A percentile compares a stretch with the other conserved stretches of the same genome.
Conservation (phyloP, 2,888 invertebrate species). For the Cephus pulcher region DNA sequence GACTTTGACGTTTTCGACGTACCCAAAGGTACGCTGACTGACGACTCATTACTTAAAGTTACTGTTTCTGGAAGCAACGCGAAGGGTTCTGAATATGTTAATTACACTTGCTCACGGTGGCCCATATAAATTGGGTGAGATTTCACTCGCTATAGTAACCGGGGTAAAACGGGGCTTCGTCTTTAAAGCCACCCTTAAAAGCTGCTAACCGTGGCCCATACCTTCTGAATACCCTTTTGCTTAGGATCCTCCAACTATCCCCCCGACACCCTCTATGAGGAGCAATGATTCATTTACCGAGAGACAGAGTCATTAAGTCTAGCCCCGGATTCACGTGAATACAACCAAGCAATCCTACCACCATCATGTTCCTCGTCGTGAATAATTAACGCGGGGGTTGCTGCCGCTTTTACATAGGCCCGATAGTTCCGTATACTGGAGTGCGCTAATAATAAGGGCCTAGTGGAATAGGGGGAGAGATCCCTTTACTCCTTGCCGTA, state of each 20-base stretch:
- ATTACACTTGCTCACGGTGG: slow-evolving; percentile 19
- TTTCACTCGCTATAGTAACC: slow-evolving; percentile 5
- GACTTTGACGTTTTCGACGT: slow-evolving; percentile 4
- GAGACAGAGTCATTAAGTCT: not conserved
- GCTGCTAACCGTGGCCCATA: not conserved
- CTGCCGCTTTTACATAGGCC: not conserved
- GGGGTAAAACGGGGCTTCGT: not conserved
- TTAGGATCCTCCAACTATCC: not conserved
- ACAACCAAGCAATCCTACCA: not conserved
- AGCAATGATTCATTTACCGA: not conserved
- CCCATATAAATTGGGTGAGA: slow-evolving; percentile 22
- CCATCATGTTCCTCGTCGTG: not conserved
- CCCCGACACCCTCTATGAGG: not conserved
- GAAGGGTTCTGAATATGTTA: slow-evolving; percentile 16
- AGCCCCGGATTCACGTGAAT: not conserved
- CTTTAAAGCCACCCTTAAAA: not conserved
- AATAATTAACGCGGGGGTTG: not conserved
- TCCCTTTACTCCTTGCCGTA: not conserved
- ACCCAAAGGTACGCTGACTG: slow-evolving; percentile 15
- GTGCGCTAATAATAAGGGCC: not conserved
- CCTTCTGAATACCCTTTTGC: not conserved
- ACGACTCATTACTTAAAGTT: slow-evolving; percentile 22
- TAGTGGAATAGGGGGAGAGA: not conserved
- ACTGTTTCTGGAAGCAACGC: not conserved
- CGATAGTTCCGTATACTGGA: not conserved